Base-by-base conservation (phyloP, 2,113 vertebrate species). In the Rhadina sibilatrix region DNA sequence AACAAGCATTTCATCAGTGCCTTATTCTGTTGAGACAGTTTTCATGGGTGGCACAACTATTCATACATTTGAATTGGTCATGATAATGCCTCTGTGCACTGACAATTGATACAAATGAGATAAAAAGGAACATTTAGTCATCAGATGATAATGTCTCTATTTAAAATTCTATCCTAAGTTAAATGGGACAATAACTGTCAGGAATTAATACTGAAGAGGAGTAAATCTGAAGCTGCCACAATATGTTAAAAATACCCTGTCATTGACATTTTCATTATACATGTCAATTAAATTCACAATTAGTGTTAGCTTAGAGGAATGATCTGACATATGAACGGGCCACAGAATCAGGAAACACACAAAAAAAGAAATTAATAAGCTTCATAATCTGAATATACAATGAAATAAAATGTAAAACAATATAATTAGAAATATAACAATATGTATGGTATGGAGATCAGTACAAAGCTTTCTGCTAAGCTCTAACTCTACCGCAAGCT, bases 81-180 rank as follows among this genome's bases (percentile, higher is more conserved):
- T 31, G 52, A 59, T 84, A 90, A 60, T 87, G 38, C 42, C n/a
- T 93, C 60, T 91, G 23, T 76, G 78, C 53, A 61, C 57, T 93
- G 85, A 88, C 61, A 82, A 54, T 68, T 87, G 92, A 79, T 87
- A 94, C 42, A 94, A 91, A 90, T 35, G 61, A 91, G 46, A 83
- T 79, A 65, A 85, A 93, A 94, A 87, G 25, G 85, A 91, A 69
- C 75, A 49, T 90, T 91, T 80, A 93, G 53, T 94, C 88, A 85
- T 83, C 61, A 61, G 70, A 90, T 83, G 49, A 87, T 65, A 92
- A 80, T 4, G 5, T 83, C 70, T 91, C 53, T 68, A 23, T 87
- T 91, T 91, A 88, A 95, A 94, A 93, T 90, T 76, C 11, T 82
- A 10, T 64, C 56, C 38, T 40, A 90, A 93, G 77, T 93, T 85